A percentile compares a stretch with the other conserved stretches of the same genome.
These are phyloP conservation scores for Mesorhabditis sp. DNA, from an alignment of 2,888 invertebrate species.

Conservation along the genomic window DNA sequence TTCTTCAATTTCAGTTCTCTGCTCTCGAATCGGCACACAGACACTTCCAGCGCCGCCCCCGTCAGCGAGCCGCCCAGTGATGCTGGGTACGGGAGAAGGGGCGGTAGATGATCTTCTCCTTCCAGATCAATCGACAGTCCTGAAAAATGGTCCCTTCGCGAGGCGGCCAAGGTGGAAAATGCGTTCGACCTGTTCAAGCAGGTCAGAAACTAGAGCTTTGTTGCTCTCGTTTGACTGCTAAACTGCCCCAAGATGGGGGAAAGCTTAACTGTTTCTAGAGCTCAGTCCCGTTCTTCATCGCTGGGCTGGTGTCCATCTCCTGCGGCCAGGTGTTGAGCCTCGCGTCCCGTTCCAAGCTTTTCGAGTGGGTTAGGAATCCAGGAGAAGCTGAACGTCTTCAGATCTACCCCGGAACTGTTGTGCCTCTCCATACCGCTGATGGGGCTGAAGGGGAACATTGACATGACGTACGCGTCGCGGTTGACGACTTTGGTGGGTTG, in stretches of 20 bases:
- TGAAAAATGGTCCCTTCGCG: constrained; percentile 2
- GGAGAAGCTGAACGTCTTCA: background rate
- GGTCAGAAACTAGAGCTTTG: background rate
- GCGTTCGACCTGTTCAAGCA: background rate
- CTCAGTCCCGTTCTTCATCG: background rate
- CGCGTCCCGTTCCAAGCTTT: background rate
- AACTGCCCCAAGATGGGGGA: too few relatives aligned
- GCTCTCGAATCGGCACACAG: too few relatives aligned
- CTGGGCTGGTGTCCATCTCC: background rate
- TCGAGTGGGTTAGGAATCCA: background rate
- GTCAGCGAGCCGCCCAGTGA: too few relatives aligned
- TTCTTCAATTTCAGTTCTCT: too few relatives aligned
- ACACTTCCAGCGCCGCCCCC: too few relatives aligned
- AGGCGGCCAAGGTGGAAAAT: background rate
- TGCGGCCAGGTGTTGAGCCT: background rate
- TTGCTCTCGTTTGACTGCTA: background rate
- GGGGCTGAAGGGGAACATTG: constrained; percentile 85
- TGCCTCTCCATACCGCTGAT: constrained; percentile 74
- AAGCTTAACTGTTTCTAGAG: background rate
- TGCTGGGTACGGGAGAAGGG: too few relatives aligned
- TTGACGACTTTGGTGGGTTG: constrained; percentile 70
- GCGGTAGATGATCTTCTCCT: background rate
- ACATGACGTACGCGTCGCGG: constrained; percentile 89
- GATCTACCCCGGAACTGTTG: constrained; percentile 21
- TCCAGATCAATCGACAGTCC: background rate